Evolutionary conservation across 2,797 vertebrate species (phyloP).

Genomic region (Leptatherina wallacei): DNA sequence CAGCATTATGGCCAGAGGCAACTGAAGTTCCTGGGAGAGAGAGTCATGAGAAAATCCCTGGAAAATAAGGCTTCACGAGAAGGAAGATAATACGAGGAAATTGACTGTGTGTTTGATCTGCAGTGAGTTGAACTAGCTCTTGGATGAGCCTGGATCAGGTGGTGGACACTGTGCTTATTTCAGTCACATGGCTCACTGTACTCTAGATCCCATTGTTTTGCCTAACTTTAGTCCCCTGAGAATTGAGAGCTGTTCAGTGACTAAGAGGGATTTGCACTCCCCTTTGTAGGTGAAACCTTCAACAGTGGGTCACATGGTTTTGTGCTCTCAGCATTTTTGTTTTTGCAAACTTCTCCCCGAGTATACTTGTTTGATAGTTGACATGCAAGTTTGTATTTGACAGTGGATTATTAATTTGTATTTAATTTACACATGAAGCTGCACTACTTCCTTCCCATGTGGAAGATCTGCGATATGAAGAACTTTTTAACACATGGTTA

Average conservation of each 20-base stretch:
- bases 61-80: conserved; percentile 69
- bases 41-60: conserved; percentile 81
- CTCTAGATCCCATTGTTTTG: conserved; percentile 57
- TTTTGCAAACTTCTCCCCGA: conserved; percentile 5
- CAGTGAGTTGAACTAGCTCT: conserved; percentile 68
- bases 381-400: conserved; percentile 22
- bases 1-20: conserved; percentile 74
- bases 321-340: conserved; percentile 26
- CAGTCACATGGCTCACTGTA: conserved; percentile 72
- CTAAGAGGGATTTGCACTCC: conserved; percentile 54
- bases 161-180: conserved; percentile 60
- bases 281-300: conserved; percentile 38
- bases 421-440: neutral
- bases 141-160: conserved; percentile 73
- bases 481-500: conserved; percentile 48
- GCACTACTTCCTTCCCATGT: neutral
- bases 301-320: conserved; percentile 44
- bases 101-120: conserved; percentile 80
- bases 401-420: conserved; percentile 4
- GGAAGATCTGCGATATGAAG: conserved; percentile 36
- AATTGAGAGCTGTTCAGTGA: conserved; percentile 41
- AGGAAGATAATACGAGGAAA: conserved; percentile 77
- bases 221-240: conserved; percentile 44
- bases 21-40: conserved; percentile 71
- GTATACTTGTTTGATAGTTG: conserved; percentile 7